These are phyloP conservation scores for Macrochelys suwanniensis DNA, from an alignment of 2,797 vertebrate genomes.

Conservation along the genomic window DNA sequence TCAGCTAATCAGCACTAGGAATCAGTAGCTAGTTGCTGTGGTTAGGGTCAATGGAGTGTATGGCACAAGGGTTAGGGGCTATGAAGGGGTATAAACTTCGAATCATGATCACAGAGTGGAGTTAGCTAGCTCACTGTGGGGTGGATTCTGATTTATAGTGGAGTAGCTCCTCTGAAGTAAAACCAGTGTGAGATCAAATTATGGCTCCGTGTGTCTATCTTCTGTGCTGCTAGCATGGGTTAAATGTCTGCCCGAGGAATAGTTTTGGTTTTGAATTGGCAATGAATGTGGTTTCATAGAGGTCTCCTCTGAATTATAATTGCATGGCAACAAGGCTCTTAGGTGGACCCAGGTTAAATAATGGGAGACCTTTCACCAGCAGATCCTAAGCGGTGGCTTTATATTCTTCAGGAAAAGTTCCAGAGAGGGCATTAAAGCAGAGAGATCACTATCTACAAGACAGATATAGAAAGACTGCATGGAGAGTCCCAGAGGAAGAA, in stretches of 20 bases:
- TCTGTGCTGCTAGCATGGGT: background rate
- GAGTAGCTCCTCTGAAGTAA: background rate
- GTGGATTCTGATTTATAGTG: fast-evolving
- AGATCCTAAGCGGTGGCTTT: background rate
- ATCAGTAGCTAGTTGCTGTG: background rate
- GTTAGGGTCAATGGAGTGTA: background rate
- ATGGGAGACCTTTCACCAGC: background rate
- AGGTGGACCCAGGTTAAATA: background rate
- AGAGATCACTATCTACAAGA: background rate
- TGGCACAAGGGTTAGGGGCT: background rate
- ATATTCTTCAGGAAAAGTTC: background rate
- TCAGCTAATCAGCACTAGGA: background rate
- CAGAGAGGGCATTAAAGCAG: background rate
- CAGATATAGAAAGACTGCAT: background rate
- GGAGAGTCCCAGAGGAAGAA: too few relatives aligned
- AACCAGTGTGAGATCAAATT: background rate
- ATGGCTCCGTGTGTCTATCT: background rate
- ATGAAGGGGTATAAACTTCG: background rate
- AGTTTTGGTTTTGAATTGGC: constrained; percentile 49
- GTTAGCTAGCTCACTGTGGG: background rate
- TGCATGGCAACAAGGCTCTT: background rate
- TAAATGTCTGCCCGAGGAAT: constrained; percentile 55
- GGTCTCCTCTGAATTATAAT: constrained; percentile 55
- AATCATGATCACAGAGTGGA: background rate
- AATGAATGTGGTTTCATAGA: constrained; percentile 53